Base-by-base conservation (phyloP, 2,888 invertebrate genomes). In the Lissonota sp. region DNA sequence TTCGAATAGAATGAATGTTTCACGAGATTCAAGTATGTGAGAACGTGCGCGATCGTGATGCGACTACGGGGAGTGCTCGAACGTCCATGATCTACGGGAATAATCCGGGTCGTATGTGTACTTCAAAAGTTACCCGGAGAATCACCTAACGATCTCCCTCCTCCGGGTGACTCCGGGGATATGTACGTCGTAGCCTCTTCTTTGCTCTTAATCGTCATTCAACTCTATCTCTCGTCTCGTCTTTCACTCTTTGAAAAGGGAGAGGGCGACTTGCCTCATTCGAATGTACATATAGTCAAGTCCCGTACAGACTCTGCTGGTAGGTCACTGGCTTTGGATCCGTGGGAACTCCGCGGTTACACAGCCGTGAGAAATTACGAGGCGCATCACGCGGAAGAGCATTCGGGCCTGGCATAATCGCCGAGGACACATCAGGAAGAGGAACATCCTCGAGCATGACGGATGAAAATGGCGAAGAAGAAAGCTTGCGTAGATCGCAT, bases 311-410 rank as follows among this genome's bases (percentile, higher is more conserved):
- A 26, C 26, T 26, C 26, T 2, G 55, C 60, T 75, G 81, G 71
- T 88, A 88, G 89, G 89, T 89, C 89, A 89, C 85, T 88, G 86
- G 86, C 86, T 85, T 76, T 66, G 79, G 81, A 82, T 74, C 73
- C 80, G 76, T 67, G 80, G 71, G 80, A 83, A 83, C 49, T 26
- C 26, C 26, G 26, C 26, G 51, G 57, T 14, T 58, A 62, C 49
- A 49, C 55, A 69, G 44, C 60, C 79, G 64, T 83, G 73, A 77
- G 70, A 81, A 58, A 58, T 62, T 62, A 57, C 71, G 62, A 62
- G 66, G 69, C 26, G 26, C 79, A 74, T 74, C 62, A 74, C 69
- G 57, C 80, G 83, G 80, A 83, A 83, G 80, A 78, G 39, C 73
- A 74, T 37, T 71, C 62, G 49, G 73, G 49, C 80, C n/a, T 12